A percentile compares a stretch with the other conserved stretches of the same genome.
Evolutionary conservation across 35 echinoderm and acorn worm species (phyloP).

Genomic region (Stichopus chloronotus): DNA sequence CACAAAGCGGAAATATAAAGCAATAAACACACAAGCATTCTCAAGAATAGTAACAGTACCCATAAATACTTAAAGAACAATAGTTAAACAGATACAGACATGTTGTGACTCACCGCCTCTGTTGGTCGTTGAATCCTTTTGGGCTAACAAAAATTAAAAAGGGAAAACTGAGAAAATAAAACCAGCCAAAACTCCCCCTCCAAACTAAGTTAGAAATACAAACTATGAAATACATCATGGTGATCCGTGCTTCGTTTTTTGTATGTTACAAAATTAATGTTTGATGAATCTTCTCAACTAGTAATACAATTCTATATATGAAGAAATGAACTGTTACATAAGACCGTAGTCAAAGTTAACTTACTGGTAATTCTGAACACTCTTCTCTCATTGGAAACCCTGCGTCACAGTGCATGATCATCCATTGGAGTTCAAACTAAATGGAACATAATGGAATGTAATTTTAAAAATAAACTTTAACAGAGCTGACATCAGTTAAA

Average conservation of each 20-base stretch:
- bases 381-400: conserved; percentile 61
- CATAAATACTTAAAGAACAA: too few relatives aligned
- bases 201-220: too few relatives aligned
- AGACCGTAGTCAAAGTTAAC: neutral
- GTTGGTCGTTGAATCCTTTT: neutral
- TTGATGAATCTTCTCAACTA: too few relatives aligned
- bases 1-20: too few relatives aligned
- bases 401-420: conserved; percentile 78
- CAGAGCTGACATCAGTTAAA: neutral
- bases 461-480: neutral
- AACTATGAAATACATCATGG: too few relatives aligned
- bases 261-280: too few relatives aligned
- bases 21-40: too few relatives aligned
- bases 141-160: neutral
- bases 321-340: neutral
- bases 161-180: neutral
- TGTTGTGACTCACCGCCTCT: conserved; percentile 9
- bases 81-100: too few relatives aligned
- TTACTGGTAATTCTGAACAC: conserved; percentile 76
- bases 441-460: neutral
- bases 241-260: too few relatives aligned
- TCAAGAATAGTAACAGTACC: too few relatives aligned
- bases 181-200: too few relatives aligned
- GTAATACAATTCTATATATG: too few relatives aligned
- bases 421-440: conserved; percentile 82